phyloP scores from a whole-genome alignment of 2,888 invertebrate genomes.

The Beris morrisii region DNA sequence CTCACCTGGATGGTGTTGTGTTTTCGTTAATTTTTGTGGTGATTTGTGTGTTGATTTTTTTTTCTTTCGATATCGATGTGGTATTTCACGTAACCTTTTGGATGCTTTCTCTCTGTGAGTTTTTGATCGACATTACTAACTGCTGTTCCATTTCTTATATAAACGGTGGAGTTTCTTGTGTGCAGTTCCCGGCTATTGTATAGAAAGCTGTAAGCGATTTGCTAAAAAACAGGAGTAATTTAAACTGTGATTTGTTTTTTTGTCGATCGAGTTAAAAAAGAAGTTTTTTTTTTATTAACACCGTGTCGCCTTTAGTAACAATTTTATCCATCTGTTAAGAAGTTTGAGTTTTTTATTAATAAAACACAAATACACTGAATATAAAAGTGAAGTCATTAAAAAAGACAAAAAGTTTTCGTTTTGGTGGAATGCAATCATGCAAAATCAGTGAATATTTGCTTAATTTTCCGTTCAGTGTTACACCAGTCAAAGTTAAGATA shows the following conservation, averaged over 20 bases:
- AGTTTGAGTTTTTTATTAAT: no score
- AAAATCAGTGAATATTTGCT: slow-evolving; percentile 20
- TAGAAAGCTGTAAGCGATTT: slow-evolving; percentile 9
- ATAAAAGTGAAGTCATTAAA: no score
- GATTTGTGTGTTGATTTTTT: no score
- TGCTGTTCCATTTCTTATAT: slow-evolving; percentile 17
- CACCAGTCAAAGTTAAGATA: slow-evolving; percentile 7
- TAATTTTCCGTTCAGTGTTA: slow-evolving; percentile 5
- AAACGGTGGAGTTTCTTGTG: not conserved
- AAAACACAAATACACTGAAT: no score
- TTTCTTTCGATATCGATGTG: no score
- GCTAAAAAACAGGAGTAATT: no score
- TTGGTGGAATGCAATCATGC: slow-evolving; percentile 10
- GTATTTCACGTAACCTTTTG: slow-evolving; percentile 18
- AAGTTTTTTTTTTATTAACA: no score
- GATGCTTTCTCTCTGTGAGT: slow-evolving; percentile 27
- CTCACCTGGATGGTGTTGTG: slow-evolving; percentile 14
- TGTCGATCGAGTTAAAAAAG: no score
- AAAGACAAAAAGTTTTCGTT: slow-evolving; percentile 10
- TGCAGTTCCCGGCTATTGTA: slow-evolving; percentile 12
- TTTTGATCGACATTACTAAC: slow-evolving; percentile 17
- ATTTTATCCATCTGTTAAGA: no score
- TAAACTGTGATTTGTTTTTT: no score
- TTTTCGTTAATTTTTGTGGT: no score
- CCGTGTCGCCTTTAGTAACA: no score